These are phyloP conservation scores for Gavialis gangeticus DNA, from an alignment of 2,113 vertebrate species.

Conservation along the genomic window DNA sequence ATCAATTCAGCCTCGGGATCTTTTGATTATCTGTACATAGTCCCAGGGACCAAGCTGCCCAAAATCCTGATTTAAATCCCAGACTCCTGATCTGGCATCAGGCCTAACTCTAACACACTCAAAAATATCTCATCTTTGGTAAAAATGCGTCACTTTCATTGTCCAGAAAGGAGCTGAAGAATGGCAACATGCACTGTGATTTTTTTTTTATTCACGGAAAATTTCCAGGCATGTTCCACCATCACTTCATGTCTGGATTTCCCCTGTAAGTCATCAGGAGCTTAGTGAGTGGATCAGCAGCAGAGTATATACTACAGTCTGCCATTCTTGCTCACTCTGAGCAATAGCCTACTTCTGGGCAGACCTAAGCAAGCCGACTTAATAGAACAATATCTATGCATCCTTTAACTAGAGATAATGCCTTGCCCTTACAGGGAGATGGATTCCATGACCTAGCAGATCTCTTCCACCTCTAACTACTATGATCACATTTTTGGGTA, in stretches of 20 bases:
- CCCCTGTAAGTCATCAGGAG: neutral
- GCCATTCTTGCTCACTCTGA: slow-evolving; percentile 37
- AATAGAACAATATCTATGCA: slow-evolving; percentile 60
- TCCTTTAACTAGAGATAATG: neutral
- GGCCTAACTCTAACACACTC: neutral
- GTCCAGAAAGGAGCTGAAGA: slow-evolving; percentile 9
- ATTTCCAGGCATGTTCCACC: neutral
- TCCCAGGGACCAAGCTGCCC: neutral
- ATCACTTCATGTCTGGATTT: neutral
- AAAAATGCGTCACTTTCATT: slow-evolving; percentile 33
- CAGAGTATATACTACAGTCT: neutral
- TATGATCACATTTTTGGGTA: neutral
- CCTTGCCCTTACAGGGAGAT: neutral
- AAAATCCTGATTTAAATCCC: slow-evolving; percentile 12
- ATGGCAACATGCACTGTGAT: neutral
- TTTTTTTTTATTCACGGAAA: neutral
- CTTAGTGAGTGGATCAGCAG: neutral
- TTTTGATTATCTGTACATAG: neutral
- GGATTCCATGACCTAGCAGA: neutral
- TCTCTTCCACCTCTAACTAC: slow-evolving; percentile 7
- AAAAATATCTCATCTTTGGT: neutral
- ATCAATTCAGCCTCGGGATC: neutral
- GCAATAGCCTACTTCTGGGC: slow-evolving; percentile 31
- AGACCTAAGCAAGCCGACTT: slow-evolving; percentile 21
- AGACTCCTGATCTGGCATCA: slow-evolving; percentile 20